Conservation (phyloP, 2,888 invertebrate species). For the Cecidostiba fungosa region DNA sequence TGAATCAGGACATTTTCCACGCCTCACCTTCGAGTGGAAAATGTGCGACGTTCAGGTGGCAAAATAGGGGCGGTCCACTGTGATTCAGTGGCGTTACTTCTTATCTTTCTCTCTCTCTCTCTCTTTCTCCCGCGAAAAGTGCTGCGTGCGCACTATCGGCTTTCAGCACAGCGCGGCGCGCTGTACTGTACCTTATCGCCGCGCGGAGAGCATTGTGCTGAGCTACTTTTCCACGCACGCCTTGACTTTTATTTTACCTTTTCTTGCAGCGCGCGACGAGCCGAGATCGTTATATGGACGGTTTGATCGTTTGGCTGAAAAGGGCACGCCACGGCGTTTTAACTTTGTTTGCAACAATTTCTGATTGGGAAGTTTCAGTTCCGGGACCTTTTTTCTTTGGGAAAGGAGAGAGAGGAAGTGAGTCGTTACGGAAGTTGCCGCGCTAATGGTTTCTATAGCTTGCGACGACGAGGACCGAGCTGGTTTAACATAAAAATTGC, state of each 20-base stretch:
- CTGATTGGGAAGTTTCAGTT: slow-evolving; percentile 41
- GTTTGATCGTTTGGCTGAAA: background rate
- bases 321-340: slow-evolving; percentile 19
- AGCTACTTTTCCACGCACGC: slow-evolving; percentile 13
- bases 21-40: background rate
- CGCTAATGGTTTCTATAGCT: slow-evolving; percentile 3
- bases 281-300: background rate
- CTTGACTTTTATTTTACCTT: background rate
- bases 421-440: slow-evolving; percentile 43
- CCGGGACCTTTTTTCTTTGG: background rate
- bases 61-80: background rate
- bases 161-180: slow-evolving; percentile 17
- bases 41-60: background rate
- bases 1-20: slow-evolving; percentile 52
- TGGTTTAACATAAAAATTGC: slow-evolving; percentile 11
- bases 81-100: slow-evolving; percentile 59
- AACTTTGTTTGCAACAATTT: slow-evolving; percentile 52
- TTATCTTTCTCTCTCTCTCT: slow-evolving; percentile 50
- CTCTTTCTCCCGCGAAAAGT: slow-evolving; percentile 66
- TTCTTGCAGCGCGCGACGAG: background rate
- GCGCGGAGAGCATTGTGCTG: slow-evolving; percentile 1
- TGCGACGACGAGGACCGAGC: background rate
- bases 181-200: slow-evolving; percentile 66
- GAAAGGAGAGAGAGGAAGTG: background rate
- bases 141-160: slow-evolving; percentile 70